These are phyloP conservation scores for Lomographa bimaculata DNA, from an alignment of 2,888 invertebrate species.

Conservation along the genomic window DNA sequence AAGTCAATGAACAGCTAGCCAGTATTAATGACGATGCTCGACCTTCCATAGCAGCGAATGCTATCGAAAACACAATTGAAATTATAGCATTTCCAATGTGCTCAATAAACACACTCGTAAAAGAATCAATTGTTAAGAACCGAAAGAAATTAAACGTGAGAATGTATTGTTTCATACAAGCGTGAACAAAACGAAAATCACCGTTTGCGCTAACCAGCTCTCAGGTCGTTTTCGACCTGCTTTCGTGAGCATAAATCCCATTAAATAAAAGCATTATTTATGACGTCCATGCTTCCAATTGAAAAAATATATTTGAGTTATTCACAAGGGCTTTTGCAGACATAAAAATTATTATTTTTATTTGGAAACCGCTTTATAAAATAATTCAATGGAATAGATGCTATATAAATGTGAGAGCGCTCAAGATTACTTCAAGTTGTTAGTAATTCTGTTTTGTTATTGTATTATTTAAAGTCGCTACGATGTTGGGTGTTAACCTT, in stretches of 20 bases:
- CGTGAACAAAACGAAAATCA: slow-evolving; percentile 76
- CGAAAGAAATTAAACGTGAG: slow-evolving; percentile 83
- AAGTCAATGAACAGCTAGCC: slow-evolving; percentile 7
- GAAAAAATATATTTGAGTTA: slow-evolving; percentile 55
- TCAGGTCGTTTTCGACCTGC: slow-evolving; percentile 80
- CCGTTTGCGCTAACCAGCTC: slow-evolving; percentile 75
- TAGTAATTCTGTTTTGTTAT: slow-evolving; percentile 3
- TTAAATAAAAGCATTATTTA: slow-evolving; percentile 77
- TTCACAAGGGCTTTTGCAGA: slow-evolving; percentile 45
- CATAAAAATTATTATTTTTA: slow-evolving; percentile 51
- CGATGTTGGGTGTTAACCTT: too few species aligned
- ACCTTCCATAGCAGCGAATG: slow-evolving; percentile 26
- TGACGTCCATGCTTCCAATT: slow-evolving; percentile 60
- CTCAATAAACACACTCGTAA: slow-evolving; percentile 83
- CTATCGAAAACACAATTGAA: slow-evolving; percentile 62
- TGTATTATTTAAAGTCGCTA: not conserved
- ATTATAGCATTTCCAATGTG: slow-evolving; percentile 72
- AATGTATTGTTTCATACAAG: slow-evolving; percentile 81
- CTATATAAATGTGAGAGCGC: slow-evolving; percentile 12
- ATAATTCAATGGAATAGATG: slow-evolving; percentile 19
- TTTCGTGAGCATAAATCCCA: slow-evolving; percentile 75
- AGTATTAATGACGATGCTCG: slow-evolving; percentile 15
- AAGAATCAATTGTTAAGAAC: slow-evolving; percentile 77
- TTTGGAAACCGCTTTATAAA: slow-evolving; percentile 31
- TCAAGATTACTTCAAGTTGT: slow-evolving; percentile 4